Evolutionary conservation across 1,140 invertebrate species (phyloP), one percentile per base, ranked within the genome.

Genomic region (Diachasmimorpha longicaudata): DNA sequence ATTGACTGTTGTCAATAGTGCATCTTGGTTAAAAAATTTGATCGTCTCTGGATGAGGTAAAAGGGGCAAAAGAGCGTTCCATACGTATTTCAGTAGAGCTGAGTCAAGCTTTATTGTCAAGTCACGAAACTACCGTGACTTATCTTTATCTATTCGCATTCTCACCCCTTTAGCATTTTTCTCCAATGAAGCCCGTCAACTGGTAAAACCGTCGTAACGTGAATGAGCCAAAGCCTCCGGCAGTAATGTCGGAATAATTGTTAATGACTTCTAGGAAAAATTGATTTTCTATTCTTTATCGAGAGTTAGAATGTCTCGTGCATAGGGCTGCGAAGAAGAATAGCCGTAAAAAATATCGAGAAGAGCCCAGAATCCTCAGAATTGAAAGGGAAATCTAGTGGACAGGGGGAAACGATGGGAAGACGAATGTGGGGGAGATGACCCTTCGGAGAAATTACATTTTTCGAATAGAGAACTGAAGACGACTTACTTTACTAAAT

Each of bases 61-160:
- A 55, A 52, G 68, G 31, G 14, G 42, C n/a, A 79, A 74, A 70
- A 52, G 73, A 74, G 70, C 25, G 52, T 19, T 48, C 19, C 44
- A 11, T 78, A 81, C 75, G 74, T 77, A 77, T 76, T 70, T 55
- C 81, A 86, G 82, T 86, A 81, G 84, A 83, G 81, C 82, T 67
- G 78, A 79, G 63, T 76, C 72, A 72, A 72, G 84, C 81, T 87
- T 87, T 86, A 88, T 87, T 87, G 86, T 89, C 85, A 84, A 87
- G 87, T 87, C 86, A 86, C 86, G 86, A 79, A 81, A 79, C 78
- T 82, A 83, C 81, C 88, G 87, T 89, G 88, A 80, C 82, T 84
- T 88, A 88, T 89, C 88, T 88, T 81, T 82, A 88, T 88, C 88
- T 85, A 66, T 75, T 44, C 77, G 72, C 79, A 78, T 77, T 31